These are phyloP conservation scores for Morpho deidamia DNA, from an alignment of 2,888 invertebrate species.

Conservation along the genomic window DNA sequence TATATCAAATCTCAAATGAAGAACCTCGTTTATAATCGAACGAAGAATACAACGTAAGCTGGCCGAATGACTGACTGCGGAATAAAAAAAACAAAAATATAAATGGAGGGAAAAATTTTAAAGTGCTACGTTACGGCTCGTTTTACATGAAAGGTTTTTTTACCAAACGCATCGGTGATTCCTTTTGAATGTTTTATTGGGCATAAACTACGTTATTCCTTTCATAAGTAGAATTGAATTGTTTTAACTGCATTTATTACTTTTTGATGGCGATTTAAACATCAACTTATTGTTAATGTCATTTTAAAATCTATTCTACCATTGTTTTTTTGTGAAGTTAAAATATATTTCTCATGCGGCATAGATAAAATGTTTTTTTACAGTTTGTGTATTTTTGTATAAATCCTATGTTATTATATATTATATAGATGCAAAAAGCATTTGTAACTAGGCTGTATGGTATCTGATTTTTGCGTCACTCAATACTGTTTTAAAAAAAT, in stretches of 20 bases:
- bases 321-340: too few species aligned
- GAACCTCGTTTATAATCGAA: conserved; percentile 35
- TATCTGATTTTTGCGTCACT: too few species aligned
- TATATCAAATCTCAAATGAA: conserved; percentile 19
- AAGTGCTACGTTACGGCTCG: conserved; percentile 41
- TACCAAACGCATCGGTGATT: conserved; percentile 45
- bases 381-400: too few species aligned
- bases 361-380: too few species aligned
- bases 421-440: too few species aligned
- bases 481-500: too few species aligned
- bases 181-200: conserved; percentile 51
- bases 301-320: too few species aligned
- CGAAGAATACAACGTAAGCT: conserved; percentile 32
- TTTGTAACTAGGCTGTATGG: too few species aligned
- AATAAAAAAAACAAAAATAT: conserved; percentile 25
- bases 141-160: conserved; percentile 45
- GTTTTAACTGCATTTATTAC: background rate
- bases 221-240: conserved; percentile 30
- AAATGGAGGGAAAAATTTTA: conserved; percentile 43
- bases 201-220: conserved; percentile 43
- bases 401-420: too few species aligned
- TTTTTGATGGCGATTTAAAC: too few species aligned
- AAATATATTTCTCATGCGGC: too few species aligned
- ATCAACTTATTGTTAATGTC: too few species aligned
- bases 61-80: conserved; percentile 32